phyloP scores from a whole-genome alignment of 2,113 vertebrate genomes.

The Gallinago jamesoni region DNA sequence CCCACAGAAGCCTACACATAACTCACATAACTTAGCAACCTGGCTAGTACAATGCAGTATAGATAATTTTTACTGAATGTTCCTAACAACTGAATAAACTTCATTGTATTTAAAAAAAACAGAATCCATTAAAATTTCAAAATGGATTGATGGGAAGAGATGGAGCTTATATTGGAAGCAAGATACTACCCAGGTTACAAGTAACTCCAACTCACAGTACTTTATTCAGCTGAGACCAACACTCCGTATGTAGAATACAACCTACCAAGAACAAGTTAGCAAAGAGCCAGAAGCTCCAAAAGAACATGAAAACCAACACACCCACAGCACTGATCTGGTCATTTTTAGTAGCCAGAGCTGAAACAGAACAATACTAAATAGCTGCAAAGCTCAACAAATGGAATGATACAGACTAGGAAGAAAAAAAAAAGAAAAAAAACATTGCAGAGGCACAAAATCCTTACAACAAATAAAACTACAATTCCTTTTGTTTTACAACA shows the following conservation, averaged over 20 bases:
- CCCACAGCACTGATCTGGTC: fast-evolving
- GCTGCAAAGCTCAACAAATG: background rate
- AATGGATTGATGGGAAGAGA: background rate
- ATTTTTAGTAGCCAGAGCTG: background rate
- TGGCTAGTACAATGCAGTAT: background rate
- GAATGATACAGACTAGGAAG: background rate
- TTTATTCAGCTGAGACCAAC: background rate
- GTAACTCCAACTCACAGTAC: background rate
- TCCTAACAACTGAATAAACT: background rate
- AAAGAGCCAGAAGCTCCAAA: background rate
- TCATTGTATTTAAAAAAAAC: background rate
- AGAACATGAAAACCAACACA: background rate
- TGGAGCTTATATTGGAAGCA: background rate
- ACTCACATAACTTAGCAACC: background rate
- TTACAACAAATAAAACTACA: background rate
- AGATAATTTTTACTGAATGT: background rate
- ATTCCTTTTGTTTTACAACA: slow-evolving; percentile 27
- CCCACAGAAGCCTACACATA: background rate
- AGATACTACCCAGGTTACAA: background rate
- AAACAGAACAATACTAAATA: background rate
- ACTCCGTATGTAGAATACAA: background rate
- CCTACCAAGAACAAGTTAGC: background rate
- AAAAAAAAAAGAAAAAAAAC: background rate
- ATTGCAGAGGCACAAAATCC: background rate
- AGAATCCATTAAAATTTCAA: background rate